Percentiles rank a stretch among this genome's conserved stretches.
Evolutionary conservation across 2,113 vertebrate genomes (phyloP).

Genomic region (Piaya cayana): DNA sequence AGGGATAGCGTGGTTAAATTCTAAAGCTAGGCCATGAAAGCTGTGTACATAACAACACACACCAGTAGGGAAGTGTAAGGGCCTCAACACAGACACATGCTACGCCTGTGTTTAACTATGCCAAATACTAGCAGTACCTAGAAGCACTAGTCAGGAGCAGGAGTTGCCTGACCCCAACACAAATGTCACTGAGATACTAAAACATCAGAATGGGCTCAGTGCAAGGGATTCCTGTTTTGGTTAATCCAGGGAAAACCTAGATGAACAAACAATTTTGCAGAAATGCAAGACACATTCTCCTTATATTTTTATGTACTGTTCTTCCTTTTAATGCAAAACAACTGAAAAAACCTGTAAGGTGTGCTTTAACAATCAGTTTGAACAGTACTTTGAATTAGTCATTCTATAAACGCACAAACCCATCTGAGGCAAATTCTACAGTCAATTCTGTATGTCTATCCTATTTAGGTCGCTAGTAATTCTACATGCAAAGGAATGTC

Average conservation of each 20-base stretch:
- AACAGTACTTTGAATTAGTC: neutral
- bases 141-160: neutral
- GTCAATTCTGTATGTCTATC: neutral
- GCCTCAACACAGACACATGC: neutral
- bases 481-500: neutral
- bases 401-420: neutral
- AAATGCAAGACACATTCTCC: neutral
- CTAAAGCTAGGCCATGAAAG: neutral
- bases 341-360: neutral
- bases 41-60: neutral
- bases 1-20: neutral
- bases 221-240: neutral
- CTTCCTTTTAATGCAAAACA: neutral
- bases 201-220: accelerated
- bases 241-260: neutral
- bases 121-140: neutral
- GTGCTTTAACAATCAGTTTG: neutral
- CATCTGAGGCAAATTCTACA: neutral
- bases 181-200: neutral
- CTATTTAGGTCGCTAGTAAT: neutral
- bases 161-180: accelerated
- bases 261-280: neutral
- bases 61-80: neutral
- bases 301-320: neutral
- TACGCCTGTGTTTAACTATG: accelerated